phyloP scores from a whole-genome alignment of 2,797 vertebrate genomes.

The Hippocampus kuda region DNA sequence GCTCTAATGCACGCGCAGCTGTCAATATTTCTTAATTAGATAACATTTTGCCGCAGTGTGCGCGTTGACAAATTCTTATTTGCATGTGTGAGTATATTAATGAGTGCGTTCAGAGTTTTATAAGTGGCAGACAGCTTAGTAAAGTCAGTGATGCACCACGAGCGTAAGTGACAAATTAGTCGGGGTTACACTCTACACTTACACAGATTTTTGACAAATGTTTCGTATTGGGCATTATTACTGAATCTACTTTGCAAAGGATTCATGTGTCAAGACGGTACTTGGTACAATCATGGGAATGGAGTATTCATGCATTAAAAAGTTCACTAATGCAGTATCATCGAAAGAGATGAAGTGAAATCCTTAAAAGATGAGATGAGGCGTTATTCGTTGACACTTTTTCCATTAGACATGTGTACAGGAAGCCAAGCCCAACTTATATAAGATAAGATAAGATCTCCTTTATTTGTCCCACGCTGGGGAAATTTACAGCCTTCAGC shows the following conservation, averaged over 20 bases:
- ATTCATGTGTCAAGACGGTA: slow-evolving; percentile 12
- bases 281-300: slow-evolving; percentile 20
- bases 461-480: too few relatives aligned
- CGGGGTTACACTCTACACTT: slow-evolving; percentile 6
- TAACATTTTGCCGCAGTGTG: slow-evolving; percentile 4
- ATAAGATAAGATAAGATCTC: too few relatives aligned
- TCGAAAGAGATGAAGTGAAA: background rate
- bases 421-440: too few relatives aligned
- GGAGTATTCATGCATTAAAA: background rate
- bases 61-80: slow-evolving; percentile 19
- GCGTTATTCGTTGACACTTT: too few relatives aligned
- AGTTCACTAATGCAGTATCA: background rate
- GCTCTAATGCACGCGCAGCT: slow-evolving; percentile 14
- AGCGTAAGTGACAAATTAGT: slow-evolving; percentile 15
- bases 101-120: slow-evolving; percentile 8
- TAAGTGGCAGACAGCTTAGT: background rate
- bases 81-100: slow-evolving; percentile 19
- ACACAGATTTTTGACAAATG: slow-evolving; percentile 13
- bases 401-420: too few relatives aligned
- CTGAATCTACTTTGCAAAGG: slow-evolving; percentile 12
- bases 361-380: too few relatives aligned
- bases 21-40: slow-evolving; percentile 25
- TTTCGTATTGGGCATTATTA: background rate
- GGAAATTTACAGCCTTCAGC: too few relatives aligned
- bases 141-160: background rate